A percentile compares a stretch with the other conserved stretches of the same genome.
Evolutionary conservation across 2,888 invertebrate species (phyloP).

Genomic region (Romanomermis culicivorax): DNA sequence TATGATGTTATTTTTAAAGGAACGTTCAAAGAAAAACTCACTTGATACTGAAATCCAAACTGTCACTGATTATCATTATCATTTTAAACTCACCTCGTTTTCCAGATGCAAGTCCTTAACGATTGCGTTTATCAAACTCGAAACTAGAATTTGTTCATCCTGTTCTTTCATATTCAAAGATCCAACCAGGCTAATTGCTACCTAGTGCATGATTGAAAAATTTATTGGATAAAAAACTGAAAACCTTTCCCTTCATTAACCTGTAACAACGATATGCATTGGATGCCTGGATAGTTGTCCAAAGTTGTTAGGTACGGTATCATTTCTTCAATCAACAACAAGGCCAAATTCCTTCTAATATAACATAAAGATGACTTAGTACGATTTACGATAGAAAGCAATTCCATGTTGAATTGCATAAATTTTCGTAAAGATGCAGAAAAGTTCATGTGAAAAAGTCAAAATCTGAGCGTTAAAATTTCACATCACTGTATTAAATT

Average conservation of each 20-base stretch:
- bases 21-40: too few relatives aligned
- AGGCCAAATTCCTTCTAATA: too few relatives aligned
- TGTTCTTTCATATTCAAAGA: not conserved
- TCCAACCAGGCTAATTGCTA: not conserved
- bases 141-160: not conserved
- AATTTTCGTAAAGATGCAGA: too few relatives aligned
- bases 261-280: not conserved
- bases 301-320: conserved; percentile 38
- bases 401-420: too few relatives aligned
- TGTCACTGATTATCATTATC: too few relatives aligned
- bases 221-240: not conserved
- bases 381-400: too few relatives aligned
- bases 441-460: too few relatives aligned
- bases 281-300: not conserved
- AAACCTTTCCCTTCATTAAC: not conserved
- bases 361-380: too few relatives aligned
- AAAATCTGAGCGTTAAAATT: too few relatives aligned
- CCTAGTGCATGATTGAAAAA: not conserved
- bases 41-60: too few relatives aligned
- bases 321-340: conserved; percentile 36
- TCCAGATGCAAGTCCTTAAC: not conserved
- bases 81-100: not conserved
- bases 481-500: too few relatives aligned
- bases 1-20: too few relatives aligned
- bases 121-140: not conserved